Conservation (phyloP, 35 echinoderm and acorn worm genomes). For the Acanthaster planci region DNA sequence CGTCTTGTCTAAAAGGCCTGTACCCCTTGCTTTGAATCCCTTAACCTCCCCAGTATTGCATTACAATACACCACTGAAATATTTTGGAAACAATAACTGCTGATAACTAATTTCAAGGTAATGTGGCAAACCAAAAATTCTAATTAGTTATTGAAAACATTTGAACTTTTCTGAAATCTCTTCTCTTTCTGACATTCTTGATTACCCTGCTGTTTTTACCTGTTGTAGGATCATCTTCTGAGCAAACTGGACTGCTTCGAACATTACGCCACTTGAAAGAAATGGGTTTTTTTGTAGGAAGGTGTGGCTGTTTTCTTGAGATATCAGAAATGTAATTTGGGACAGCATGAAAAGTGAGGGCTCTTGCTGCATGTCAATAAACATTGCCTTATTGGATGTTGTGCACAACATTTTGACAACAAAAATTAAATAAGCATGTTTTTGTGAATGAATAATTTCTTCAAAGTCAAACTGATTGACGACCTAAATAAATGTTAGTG, state of each 20-base stretch:
- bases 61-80: too few relatives aligned
- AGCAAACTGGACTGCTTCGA: constrained; percentile 7
- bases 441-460: too few relatives aligned
- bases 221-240: constrained; percentile 14
- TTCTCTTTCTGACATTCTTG: not conserved
- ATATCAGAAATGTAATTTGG: not conserved
- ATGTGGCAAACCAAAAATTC: too few relatives aligned
- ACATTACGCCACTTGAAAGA: not conserved
- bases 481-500: too few relatives aligned
- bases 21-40: too few relatives aligned
- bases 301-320: not conserved
- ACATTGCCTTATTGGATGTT: constrained; percentile 5
- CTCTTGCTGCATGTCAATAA: not conserved
- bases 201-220: not conserved
- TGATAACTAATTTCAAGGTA: too few relatives aligned
- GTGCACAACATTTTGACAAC: not conserved
- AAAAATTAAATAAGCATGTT: not conserved
- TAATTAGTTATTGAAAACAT: too few relatives aligned
- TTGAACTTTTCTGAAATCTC: too few relatives aligned
- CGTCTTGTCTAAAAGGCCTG: too few relatives aligned
- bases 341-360: not conserved
- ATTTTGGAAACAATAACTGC: too few relatives aligned
- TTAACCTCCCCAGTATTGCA: too few relatives aligned
- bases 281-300: not conserved
- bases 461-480: too few relatives aligned